Conservation (phyloP, 1,140 invertebrate species). For the Pararge aegeria region DNA sequence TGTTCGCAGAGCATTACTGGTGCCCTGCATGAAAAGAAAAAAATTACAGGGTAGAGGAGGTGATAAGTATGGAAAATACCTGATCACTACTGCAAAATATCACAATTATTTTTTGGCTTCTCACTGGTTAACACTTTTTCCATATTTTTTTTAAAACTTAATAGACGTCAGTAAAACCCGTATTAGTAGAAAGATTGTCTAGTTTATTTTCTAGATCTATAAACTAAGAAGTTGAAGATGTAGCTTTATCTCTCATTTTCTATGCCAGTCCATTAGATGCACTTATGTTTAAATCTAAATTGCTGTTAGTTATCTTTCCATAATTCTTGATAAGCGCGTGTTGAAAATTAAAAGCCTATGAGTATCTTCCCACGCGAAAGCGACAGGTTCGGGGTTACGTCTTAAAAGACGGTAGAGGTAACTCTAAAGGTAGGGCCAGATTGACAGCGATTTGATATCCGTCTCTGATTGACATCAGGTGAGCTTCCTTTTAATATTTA, state of each 20-base stretch:
- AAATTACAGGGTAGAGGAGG: too few relatives aligned
- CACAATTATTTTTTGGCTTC: too few relatives aligned
- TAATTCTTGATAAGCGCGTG: constrained; percentile 53
- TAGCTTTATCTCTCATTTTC: neutral
- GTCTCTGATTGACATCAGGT: neutral
- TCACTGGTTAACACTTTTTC: too few relatives aligned
- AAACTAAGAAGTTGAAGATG: neutral
- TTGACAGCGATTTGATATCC: neutral
- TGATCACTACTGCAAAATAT: too few relatives aligned
- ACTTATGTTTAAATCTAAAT: constrained; percentile 42
- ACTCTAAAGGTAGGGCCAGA: constrained; percentile 4
- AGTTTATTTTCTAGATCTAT: neutral
- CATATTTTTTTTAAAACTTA: too few relatives aligned
- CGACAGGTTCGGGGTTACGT: constrained; percentile 51
- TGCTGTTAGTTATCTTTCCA: constrained; percentile 53
- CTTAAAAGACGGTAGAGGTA: constrained; percentile 33
- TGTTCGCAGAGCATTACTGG: too few relatives aligned
- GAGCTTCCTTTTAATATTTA: neutral
- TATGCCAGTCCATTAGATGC: constrained; percentile 24
- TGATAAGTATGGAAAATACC: too few relatives aligned
- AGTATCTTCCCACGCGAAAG: constrained; percentile 55
- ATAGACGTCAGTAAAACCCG: too few relatives aligned
- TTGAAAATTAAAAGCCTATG: constrained; percentile 73
- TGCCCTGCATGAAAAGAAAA: too few relatives aligned
- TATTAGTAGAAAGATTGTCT: too few relatives aligned